Evolutionary conservation across 53 echinoderm and acorn worm species (phyloP).

Genomic region (Apostichopus leukothele): DNA sequence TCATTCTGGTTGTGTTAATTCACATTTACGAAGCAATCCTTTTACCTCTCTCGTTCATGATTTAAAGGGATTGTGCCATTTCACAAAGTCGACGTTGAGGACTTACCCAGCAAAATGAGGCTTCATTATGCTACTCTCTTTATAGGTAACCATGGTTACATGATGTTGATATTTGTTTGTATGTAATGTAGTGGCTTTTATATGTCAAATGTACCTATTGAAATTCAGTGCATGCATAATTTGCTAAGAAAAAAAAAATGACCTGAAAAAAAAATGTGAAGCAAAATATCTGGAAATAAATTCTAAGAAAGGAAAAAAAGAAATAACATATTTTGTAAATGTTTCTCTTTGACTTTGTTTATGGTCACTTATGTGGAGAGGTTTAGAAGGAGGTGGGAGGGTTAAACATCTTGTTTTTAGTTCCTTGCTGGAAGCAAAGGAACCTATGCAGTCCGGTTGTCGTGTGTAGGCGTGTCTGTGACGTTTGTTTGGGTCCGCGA

Average conservation of each 20-base stretch:
- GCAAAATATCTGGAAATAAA: conserved; percentile 45
- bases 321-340: background rate
- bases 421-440: background rate
- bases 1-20: too few species aligned
- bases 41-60: too few species aligned
- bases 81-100: background rate
- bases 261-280: conserved; percentile 37
- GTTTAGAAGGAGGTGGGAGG: too few species aligned
- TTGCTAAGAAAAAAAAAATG: conserved; percentile 28
- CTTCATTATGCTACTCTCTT: background rate
- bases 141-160: background rate
- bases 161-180: conserved; percentile 13
- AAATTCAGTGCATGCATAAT: conserved; percentile 40
- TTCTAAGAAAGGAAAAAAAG: conserved; percentile 1
- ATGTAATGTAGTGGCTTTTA: conserved; percentile 38
- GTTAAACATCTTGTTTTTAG: background rate
- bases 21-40: too few species aligned
- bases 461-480: background rate
- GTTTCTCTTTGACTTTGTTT: background rate
- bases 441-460: background rate
- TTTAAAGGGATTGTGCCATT: too few species aligned
- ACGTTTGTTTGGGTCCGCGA: too few species aligned
- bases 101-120: background rate
- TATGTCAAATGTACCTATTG: conserved; percentile 38
- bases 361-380: background rate